phyloP scores from a whole-genome alignment of 1,140 invertebrate genomes.

The Drosophila murphyi region DNA sequence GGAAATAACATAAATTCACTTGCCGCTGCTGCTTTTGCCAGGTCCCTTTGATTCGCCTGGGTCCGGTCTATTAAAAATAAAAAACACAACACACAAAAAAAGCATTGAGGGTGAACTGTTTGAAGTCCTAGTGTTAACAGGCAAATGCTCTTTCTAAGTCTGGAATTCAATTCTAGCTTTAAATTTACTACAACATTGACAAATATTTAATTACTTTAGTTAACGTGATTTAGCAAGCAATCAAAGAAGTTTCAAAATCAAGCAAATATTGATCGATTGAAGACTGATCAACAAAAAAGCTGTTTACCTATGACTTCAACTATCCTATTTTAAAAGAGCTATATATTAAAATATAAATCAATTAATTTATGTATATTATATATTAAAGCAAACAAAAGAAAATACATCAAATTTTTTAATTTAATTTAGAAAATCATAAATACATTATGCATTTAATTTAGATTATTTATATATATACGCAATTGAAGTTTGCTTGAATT shows the following conservation, averaged over 20 bases:
- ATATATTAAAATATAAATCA: too few relatives aligned
- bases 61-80: constrained; percentile 38
- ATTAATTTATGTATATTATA: too few relatives aligned
- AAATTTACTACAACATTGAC: too few relatives aligned
- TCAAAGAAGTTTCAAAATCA: too few relatives aligned
- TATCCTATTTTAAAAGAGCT: too few relatives aligned
- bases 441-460: background rate
- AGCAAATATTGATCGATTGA: too few relatives aligned
- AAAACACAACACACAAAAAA: constrained; percentile 5
- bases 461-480: background rate
- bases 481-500: background rate
- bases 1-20: constrained; percentile 80
- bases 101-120: constrained; percentile 10
- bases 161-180: background rate
- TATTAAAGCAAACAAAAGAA: too few relatives aligned
- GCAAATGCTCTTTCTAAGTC: background rate
- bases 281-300: too few relatives aligned
- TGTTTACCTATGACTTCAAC: too few relatives aligned
- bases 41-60: constrained; percentile 57
- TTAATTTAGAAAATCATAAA: background rate
- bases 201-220: too few relatives aligned
- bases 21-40: constrained; percentile 31
- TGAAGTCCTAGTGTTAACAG: background rate
- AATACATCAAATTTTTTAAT: too few relatives aligned
- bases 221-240: too few relatives aligned